A percentile compares a stretch with the other conserved stretches of the same genome.
Evolutionary conservation across 2,797 vertebrate species (phyloP).

Genomic region (Microctenopoma lineatum): DNA sequence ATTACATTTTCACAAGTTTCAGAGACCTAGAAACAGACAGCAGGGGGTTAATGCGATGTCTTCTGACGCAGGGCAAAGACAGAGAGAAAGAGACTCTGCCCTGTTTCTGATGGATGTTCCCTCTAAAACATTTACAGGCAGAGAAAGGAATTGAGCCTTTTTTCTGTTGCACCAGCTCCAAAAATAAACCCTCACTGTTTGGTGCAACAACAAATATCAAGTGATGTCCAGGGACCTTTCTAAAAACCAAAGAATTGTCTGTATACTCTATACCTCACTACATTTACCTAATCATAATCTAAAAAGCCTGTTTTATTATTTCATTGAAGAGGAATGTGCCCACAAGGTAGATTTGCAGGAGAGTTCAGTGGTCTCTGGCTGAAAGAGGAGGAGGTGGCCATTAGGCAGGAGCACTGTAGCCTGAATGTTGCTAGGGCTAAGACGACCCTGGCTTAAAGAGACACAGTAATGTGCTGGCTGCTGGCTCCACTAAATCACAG

Average conservation of each 20-base stretch:
- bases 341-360: slow-evolving; percentile 21
- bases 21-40: slow-evolving; percentile 25
- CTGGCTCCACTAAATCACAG: slow-evolving; percentile 69
- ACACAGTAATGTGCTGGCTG: slow-evolving; percentile 72
- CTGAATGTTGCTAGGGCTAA: slow-evolving; percentile 73
- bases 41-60: slow-evolving; percentile 24
- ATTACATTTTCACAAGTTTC: slow-evolving; percentile 23
- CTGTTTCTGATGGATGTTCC: slow-evolving; percentile 35
- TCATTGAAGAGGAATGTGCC: slow-evolving; percentile 55
- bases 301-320: slow-evolving; percentile 37
- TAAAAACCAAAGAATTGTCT: slow-evolving; percentile 11
- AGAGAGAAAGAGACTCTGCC: slow-evolving; percentile 3
- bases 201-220: slow-evolving; percentile 2
- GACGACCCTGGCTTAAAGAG: slow-evolving; percentile 70
- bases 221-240: neutral
- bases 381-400: slow-evolving; percentile 34
- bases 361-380: slow-evolving; percentile 39
- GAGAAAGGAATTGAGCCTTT: slow-evolving; percentile 44
- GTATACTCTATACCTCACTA: neutral
- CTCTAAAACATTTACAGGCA: slow-evolving; percentile 50
- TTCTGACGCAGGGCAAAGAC: slow-evolving; percentile 11
- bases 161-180: slow-evolving; percentile 33
- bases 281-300: neutral
- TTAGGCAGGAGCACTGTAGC: slow-evolving; percentile 52
- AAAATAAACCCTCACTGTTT: slow-evolving; percentile 42